Evolutionary conservation across 2,797 vertebrate genomes (phyloP), one percentile per base, ranked within the genome.

Genomic region (Lagorchestes hirsutus): DNA sequence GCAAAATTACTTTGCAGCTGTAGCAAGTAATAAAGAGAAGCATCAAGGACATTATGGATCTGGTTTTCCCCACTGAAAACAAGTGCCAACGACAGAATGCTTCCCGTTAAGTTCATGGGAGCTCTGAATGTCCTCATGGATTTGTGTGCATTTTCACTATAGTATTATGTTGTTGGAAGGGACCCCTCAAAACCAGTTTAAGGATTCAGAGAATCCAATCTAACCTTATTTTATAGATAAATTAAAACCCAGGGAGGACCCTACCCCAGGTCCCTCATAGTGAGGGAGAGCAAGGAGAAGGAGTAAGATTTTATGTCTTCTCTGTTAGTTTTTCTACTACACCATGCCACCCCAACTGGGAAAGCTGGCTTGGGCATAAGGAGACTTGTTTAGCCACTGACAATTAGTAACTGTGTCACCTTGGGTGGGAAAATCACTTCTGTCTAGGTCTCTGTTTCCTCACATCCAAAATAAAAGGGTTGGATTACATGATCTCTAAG

Each of bases 11-110:
- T 22, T 96, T 95, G 74, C 46, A 92, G 31, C 91, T 91, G 58
- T 94, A 28, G 1, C 27, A 62, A 10, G 95, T 46, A 95, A 24
- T 95, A 94, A 97, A 95, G 87, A 91, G 31, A 93, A 95, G 54
- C 31, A 40, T 54, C 0, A 16, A n/a, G 50, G 34, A 18, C 2
- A 1, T 27, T 46, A 92, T n/a, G 87, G 62, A 29, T 0, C 3
- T 28, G 18, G 87, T 4, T 3, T 50, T 14, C 46, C 67, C 46
- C 34, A 11, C 52, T 27, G 91, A n/a, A 52, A 92, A 58, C 1
- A 9, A 94, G 0, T 0, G 31, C 55, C 52, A 0, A 8, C 0
- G 13, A 50, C 28, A 28, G 14, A 46, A 55, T 90, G 54, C 27
- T 34, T 50, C 55, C 74, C 6, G 67, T 90, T 97, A 55, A 34